Conservation (phyloP, 35 echinoderm and acorn worm species). For the Nesometra sesokonis region DNA sequence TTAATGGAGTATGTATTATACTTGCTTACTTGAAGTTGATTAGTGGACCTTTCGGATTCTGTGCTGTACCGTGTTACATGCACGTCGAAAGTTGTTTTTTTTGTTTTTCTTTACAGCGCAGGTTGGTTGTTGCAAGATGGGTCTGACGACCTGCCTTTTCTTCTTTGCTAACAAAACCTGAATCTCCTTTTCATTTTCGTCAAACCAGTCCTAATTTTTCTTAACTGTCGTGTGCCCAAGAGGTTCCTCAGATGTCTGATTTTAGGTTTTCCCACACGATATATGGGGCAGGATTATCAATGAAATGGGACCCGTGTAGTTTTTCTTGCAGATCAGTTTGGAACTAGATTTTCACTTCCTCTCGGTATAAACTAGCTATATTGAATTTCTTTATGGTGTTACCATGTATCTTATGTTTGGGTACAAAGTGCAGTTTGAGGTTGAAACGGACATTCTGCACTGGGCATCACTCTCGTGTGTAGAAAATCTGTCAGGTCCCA, state of each 20-base stretch:
- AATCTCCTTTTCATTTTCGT: conserved; percentile 38
- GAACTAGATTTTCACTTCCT: conserved; percentile 1
- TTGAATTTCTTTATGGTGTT: neutral
- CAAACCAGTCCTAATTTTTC: conserved; percentile 44
- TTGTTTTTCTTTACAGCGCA: conserved; percentile 14
- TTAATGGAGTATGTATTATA: too few species aligned
- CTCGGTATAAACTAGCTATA: neutral
- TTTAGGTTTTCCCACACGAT: conserved; percentile 18
- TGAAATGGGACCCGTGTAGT: neutral
- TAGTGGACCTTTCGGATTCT: too few species aligned
- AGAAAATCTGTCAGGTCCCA: conserved; percentile 4
- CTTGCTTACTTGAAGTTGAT: too few species aligned
- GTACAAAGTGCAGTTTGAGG: conserved; percentile 2
- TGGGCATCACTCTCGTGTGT: conserved; percentile 16
- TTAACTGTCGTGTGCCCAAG: neutral
- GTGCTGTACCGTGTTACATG: conserved; percentile 28
- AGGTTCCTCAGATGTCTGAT: conserved; percentile 5
- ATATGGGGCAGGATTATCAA: neutral
- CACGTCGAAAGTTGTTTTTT: neutral
- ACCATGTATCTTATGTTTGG: neutral
- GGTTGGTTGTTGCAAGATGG: conserved; percentile 12
- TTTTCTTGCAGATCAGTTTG: neutral
- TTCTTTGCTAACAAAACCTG: conserved; percentile 23
- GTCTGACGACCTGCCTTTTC: neutral
- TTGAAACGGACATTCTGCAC: conserved; percentile 1